Evolutionary conservation across 2,797 vertebrate species (phyloP).

Genomic region (Ptychobarbus kaznakovi): DNA sequence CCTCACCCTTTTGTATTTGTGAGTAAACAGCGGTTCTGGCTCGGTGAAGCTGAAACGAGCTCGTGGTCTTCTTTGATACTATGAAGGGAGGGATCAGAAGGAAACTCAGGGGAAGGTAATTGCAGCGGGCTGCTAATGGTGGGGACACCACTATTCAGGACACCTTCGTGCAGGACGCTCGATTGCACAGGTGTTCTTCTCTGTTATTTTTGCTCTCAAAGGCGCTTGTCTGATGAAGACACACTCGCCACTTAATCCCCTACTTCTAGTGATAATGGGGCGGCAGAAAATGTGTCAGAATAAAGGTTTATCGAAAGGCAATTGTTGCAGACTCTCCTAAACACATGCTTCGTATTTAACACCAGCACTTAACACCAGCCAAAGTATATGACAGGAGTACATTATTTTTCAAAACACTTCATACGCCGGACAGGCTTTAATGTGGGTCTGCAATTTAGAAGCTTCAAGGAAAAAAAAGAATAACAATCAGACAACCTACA

Average conservation of each 20-base stretch:
- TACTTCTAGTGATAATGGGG: slow-evolving; percentile 73
- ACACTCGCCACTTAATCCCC: slow-evolving; percentile 67
- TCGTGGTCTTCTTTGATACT: slow-evolving; percentile 68
- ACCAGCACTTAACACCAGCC: slow-evolving; percentile 52
- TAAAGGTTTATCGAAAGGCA: slow-evolving; percentile 79
- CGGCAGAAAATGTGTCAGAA: slow-evolving; percentile 71
- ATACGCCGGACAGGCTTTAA: slow-evolving; percentile 18
- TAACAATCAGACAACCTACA: slow-evolving; percentile 11
- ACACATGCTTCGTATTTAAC: slow-evolving; percentile 56
- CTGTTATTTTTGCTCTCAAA: slow-evolving; percentile 65
- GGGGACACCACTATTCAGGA: slow-evolving; percentile 78
- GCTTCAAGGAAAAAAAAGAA: not conserved
- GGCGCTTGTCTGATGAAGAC: slow-evolving; percentile 72
- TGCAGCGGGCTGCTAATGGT: slow-evolving; percentile 74
- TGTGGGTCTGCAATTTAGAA: slow-evolving; percentile 52
- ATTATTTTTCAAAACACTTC: slow-evolving; percentile 53
- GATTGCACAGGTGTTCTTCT: slow-evolving; percentile 81
- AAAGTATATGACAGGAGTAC: slow-evolving; percentile 52
- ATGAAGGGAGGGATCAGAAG: slow-evolving; percentile 72
- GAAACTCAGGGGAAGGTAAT: slow-evolving; percentile 72
- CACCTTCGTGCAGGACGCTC: slow-evolving; percentile 73
- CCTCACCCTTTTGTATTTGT: slow-evolving; percentile 57
- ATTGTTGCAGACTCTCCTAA: slow-evolving; percentile 68
- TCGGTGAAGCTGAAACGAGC: slow-evolving; percentile 60
- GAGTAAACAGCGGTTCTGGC: slow-evolving; percentile 68